Evolutionary conservation across 2,797 vertebrate species (phyloP), one percentile per base, ranked within the genome.

Genomic region (Remorina albescens): DNA sequence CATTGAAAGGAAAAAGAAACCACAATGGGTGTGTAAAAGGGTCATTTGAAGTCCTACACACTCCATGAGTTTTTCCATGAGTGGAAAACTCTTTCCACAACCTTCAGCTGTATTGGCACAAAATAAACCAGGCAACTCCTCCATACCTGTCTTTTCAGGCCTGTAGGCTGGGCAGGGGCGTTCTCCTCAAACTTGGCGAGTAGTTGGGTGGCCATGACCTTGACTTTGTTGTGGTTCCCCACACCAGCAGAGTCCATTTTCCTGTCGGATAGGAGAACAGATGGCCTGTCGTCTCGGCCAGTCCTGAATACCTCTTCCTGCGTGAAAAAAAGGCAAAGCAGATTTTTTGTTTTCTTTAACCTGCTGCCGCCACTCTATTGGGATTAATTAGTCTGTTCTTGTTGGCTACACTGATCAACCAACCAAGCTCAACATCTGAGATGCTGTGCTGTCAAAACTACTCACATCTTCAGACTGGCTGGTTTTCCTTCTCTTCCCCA

Each of bases 131-230:
- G 0, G 36, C 12, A 1, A 12, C 74, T 7, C 26, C 15, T 13
- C 50, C 85, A 6, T 94, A 99, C 98, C 97, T 99, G 98, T 94
- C 97, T 94, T 53, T 96, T 95, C 36, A 97, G 85, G 55, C 95
- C 95, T 0, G 95, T 67, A 8, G 94, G 92, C 15, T 95, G 96
- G 0, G 91, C 87, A 0, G 97, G 96, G 0, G 97, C 96, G 2
- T 98, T 99, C 89, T 98, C 97, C 83, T 99, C 98, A 73, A 99
- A 98, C 90, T 99, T 99, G 82, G 98, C 97, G 23, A 99, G 94
- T 50, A 99, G 95, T 89, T 99, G 98, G 1, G 96, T 98, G 25
- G 97, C 97, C 96, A 99, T 97, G 83, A 96, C 97, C 87, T 98
- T 99, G 83, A 99, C 97, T 91, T 98, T 99, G 91, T 98, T 98